Conservation (phyloP, 1,140 invertebrate species). For the Drosophila bocki region DNA sequence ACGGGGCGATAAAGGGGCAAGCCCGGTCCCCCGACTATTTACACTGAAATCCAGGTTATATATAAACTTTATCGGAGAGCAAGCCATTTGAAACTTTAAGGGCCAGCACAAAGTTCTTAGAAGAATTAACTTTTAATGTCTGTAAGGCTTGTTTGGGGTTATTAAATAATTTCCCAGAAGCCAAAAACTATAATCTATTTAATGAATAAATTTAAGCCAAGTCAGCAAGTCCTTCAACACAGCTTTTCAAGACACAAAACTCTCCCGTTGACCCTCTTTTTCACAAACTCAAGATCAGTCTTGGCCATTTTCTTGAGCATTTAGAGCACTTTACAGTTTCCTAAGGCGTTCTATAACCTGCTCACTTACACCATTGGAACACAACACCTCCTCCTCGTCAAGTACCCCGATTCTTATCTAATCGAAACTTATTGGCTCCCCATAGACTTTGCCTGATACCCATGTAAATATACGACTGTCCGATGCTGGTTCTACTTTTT, state of each 20-base stretch:
- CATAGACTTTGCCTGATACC: slow-evolving; percentile 50
- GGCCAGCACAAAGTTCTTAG: slow-evolving; percentile 1
- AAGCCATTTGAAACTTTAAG: slow-evolving; percentile 2
- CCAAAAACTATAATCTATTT: not conserved
- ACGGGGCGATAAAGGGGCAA: slow-evolving; percentile 50
- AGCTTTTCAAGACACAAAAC: no score
- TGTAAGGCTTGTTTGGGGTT: no score
- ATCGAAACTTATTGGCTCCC: slow-evolving; percentile 54
- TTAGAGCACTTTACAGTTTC: slow-evolving; percentile 37
- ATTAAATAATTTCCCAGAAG: not conserved
- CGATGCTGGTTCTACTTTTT: slow-evolving; percentile 20
- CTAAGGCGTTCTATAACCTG: slow-evolving; percentile 25
- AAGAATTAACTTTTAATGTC: not conserved
- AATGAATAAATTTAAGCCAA: not conserved
- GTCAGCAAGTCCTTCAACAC: not conserved
- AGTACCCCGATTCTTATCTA: slow-evolving; percentile 51
- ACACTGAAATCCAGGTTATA: slow-evolving; percentile 33
- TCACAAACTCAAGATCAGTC: not conserved
- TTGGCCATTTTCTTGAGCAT: slow-evolving; percentile 12
- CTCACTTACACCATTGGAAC: slow-evolving; percentile 33
- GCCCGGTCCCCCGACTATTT: slow-evolving; percentile 1
- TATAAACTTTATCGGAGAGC: slow-evolving; percentile 7
- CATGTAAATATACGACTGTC: slow-evolving; percentile 49
- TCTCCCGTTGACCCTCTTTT: not conserved
- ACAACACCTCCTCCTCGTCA: slow-evolving; percentile 25